phyloP scores from a whole-genome alignment of 2,888 invertebrate genomes.

The Tipula confusa region DNA sequence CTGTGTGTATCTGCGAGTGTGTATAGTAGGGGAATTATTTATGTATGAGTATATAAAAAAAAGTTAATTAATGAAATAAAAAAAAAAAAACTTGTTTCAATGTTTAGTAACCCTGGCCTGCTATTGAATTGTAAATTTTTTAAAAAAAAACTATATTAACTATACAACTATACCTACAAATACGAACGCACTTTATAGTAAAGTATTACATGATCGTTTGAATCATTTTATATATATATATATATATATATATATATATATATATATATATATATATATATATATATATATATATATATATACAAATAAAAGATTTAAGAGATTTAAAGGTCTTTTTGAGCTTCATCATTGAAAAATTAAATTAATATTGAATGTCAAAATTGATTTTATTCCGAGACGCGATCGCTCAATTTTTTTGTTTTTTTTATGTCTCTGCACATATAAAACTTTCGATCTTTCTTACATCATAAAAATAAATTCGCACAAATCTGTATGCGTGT shows the following conservation, averaged over 20 bases:
- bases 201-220: not conserved
- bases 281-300: not conserved
- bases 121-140: conserved; percentile 30
- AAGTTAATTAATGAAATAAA: conserved; percentile 12
- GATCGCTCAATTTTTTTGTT: not conserved
- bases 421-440: not conserved
- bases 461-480: not conserved
- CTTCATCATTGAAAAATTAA: not conserved
- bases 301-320: not conserved
- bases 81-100: conserved; percentile 29
- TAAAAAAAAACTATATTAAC: not conserved
- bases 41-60: not conserved
- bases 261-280: not conserved
- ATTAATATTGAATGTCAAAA: not conserved
- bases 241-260: not conserved
- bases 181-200: conserved; percentile 13
- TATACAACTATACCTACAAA: not conserved
- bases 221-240: not conserved
- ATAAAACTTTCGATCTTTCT: not conserved
- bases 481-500: not conserved
- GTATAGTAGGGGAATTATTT: conserved; percentile 5
- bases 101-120: conserved; percentile 32
- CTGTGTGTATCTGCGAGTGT: not conserved
- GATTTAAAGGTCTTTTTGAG: conserved; percentile 20
- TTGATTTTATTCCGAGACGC: not conserved